phyloP scores from a whole-genome alignment of 2,797 vertebrate genomes.

The Periophthalmus magnuspinnatus region DNA sequence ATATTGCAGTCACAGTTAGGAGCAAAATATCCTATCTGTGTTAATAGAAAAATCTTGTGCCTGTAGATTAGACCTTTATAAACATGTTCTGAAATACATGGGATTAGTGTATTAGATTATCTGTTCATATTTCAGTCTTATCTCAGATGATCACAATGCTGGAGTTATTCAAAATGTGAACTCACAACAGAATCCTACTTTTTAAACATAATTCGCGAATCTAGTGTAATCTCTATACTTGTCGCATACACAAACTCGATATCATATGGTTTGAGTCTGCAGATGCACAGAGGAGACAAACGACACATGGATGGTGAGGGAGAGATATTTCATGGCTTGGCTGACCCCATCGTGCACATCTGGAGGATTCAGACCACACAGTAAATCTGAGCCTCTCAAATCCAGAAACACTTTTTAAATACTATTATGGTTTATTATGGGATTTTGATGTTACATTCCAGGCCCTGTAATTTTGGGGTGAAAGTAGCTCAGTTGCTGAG shows the following conservation, averaged over 20 bases:
- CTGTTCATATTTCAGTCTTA: too few species aligned
- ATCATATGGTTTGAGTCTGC: conserved; percentile 92
- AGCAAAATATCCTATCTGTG: too few species aligned
- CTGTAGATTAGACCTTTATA: too few species aligned
- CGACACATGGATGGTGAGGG: neutral
- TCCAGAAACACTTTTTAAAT: conserved; percentile 14
- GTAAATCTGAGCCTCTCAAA: conserved; percentile 21
- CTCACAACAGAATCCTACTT: neutral
- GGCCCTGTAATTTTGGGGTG: neutral
- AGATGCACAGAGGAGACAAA: neutral
- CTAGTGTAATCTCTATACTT: too few species aligned
- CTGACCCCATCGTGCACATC: conserved; percentile 35
- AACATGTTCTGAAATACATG: too few species aligned
- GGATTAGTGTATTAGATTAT: too few species aligned
- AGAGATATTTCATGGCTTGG: conserved; percentile 26
- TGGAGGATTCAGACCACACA: conserved; percentile 16
- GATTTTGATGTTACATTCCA: neutral
- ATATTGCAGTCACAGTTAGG: too few species aligned
- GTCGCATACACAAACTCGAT: conserved; percentile 88
- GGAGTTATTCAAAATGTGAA: too few species aligned
- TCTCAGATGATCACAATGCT: too few species aligned
- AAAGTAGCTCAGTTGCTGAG: too few species aligned
- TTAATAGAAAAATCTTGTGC: too few species aligned
- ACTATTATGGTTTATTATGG: neutral
- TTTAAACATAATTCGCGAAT: too few species aligned